These are phyloP conservation scores for Acleris sparsana DNA, from an alignment of 2,888 invertebrate genomes.

Conservation along the genomic window DNA sequence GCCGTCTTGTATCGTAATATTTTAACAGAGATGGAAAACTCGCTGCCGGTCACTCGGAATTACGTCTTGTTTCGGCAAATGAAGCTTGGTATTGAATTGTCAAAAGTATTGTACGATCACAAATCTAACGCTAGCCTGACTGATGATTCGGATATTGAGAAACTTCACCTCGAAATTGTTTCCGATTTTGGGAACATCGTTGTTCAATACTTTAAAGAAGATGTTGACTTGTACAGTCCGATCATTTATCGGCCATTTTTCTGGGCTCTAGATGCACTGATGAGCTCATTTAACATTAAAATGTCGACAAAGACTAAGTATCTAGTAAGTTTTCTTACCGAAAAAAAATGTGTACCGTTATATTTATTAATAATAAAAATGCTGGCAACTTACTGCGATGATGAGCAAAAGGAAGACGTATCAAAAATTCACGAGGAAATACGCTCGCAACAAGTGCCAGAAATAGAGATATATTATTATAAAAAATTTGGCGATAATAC, in stretches of 20 bases:
- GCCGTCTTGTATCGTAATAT: slow-evolving; percentile 8
- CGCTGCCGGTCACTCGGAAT: slow-evolving; percentile 16
- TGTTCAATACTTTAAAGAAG: slow-evolving; percentile 20
- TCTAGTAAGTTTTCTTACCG: slow-evolving; percentile 8
- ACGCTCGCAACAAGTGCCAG: slow-evolving; percentile 11
- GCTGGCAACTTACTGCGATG: slow-evolving; percentile 4
- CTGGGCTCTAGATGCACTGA: neutral
- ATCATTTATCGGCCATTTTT: slow-evolving; percentile 10
- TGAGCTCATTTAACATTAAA: neutral
- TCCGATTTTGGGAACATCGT: slow-evolving; percentile 15
- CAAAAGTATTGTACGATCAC: slow-evolving; percentile 11
- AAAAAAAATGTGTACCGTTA: slow-evolving; percentile 18
- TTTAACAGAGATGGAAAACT: slow-evolving; percentile 10
- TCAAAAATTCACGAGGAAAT: slow-evolving; percentile 11
- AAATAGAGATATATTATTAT: slow-evolving; percentile 23
- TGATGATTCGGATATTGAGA: neutral
- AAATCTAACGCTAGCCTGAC: neutral
- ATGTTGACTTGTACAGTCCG: slow-evolving; percentile 6
- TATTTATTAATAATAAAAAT: slow-evolving; percentile 20
- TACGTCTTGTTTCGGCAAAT: slow-evolving; percentile 17
- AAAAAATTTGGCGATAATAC: slow-evolving; percentile 12
- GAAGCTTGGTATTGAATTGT: slow-evolving; percentile 17
- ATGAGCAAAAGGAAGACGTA: neutral
- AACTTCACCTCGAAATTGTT: slow-evolving; percentile 4
- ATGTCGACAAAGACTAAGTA: slow-evolving; percentile 2